phyloP scores from a whole-genome alignment of 2,113 vertebrate genomes.

The Chloropsis cyanopogon region DNA sequence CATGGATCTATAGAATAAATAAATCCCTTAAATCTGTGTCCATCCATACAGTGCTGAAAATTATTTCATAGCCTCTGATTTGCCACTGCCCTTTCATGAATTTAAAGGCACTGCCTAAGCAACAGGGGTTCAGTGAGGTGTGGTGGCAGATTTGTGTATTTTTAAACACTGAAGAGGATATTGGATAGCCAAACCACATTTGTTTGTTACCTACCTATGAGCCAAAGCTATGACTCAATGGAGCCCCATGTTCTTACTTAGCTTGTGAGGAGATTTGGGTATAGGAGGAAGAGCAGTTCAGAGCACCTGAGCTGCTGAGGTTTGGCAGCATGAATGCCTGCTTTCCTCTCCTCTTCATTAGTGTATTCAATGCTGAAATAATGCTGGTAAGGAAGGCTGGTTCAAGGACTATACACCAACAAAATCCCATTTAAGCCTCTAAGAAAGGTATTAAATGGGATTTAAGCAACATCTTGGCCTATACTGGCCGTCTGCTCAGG shows the following conservation, averaged over 20 bases:
- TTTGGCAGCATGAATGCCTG: not conserved
- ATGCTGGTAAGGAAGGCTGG: not conserved
- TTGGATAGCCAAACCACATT: not conserved
- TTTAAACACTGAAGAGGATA: not conserved
- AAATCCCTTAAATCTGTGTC: not conserved
- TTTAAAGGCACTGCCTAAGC: not conserved
- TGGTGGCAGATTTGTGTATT: not conserved
- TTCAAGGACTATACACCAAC: not conserved
- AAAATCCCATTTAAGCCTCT: constrained; percentile 37
- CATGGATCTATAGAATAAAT: rapidly evolving
- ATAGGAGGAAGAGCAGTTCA: not conserved
- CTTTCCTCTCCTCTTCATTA: not conserved
- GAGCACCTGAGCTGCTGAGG: not conserved
- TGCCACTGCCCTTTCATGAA: rapidly evolving
- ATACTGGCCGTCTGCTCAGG: not conserved
- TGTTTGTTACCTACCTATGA: not conserved
- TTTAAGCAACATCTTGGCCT: constrained; percentile 18
- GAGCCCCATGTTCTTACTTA: not conserved
- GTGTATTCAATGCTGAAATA: not conserved
- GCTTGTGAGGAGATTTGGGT: not conserved
- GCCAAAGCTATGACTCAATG: not conserved
- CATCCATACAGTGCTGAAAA: not conserved
- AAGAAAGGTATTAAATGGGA: constrained; percentile 25
- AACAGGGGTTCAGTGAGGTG: not conserved
- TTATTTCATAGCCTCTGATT: not conserved